Conservation (phyloP, 1,140 invertebrate species). For the Drosophila quadrilineata region DNA sequence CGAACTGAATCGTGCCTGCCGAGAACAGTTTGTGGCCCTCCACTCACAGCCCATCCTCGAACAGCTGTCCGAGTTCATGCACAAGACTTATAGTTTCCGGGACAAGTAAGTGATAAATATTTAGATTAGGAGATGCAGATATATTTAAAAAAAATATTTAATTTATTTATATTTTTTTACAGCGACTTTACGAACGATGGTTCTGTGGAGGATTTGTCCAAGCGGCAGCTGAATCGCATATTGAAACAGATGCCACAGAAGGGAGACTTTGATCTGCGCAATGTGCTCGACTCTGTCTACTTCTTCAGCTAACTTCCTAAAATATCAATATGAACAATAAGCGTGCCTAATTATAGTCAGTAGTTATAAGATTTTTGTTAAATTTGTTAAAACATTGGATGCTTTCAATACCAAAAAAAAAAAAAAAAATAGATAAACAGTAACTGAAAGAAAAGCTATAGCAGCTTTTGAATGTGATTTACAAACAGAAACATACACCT, state of each 20-base stretch:
- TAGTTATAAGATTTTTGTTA: slow-evolving; percentile 44
- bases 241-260: slow-evolving; percentile 86
- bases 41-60: slow-evolving; percentile 96
- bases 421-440: slow-evolving; percentile 5
- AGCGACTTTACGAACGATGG: slow-evolving; percentile 83
- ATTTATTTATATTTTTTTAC: slow-evolving; percentile 38
- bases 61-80: slow-evolving; percentile 90
- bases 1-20: slow-evolving; percentile 95
- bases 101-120: slow-evolving; percentile 84
- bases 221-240: slow-evolving; percentile 84
- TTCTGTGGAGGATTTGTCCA: slow-evolving; percentile 82
- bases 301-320: slow-evolving; percentile 87
- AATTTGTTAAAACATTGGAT: slow-evolving; percentile 48
- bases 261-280: slow-evolving; percentile 88
- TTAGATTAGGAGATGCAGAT: too few species aligned
- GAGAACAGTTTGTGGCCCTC: slow-evolving; percentile 97
- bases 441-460: background rate
- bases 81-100: slow-evolving; percentile 85
- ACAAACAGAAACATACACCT: slow-evolving; percentile 26
- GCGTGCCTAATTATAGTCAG: slow-evolving; percentile 49
- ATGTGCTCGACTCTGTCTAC: slow-evolving; percentile 89
- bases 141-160: background rate
- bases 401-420: slow-evolving; percentile 58
- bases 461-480: slow-evolving; percentile 52
- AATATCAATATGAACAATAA: too few species aligned